Percentiles rank a stretch among this genome's conserved stretches.
Conservation (phyloP, 2,113 vertebrate genomes). For the Callocephalon fimbriatum region DNA sequence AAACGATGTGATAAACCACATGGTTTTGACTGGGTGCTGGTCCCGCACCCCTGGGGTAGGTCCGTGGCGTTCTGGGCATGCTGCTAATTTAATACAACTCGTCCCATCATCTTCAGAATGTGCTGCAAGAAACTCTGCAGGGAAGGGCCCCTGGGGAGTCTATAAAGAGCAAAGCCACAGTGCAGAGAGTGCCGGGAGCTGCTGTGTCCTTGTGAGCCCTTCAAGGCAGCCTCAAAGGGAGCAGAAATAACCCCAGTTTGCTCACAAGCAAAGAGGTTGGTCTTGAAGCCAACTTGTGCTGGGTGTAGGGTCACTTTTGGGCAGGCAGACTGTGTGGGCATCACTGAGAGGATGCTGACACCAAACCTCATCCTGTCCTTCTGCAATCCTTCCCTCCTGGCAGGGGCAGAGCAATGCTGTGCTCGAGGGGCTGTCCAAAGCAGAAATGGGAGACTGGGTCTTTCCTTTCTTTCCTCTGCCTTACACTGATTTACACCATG, state of each 20-base stretch:
- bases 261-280: neutral
- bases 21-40: neutral
- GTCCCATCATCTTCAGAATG: neutral
- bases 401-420: neutral
- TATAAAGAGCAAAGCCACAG: neutral
- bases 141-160: neutral
- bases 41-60: neutral
- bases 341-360: neutral
- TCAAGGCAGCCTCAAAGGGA: neutral
- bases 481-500: neutral
- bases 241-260: rapidly evolving
- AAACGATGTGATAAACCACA: neutral
- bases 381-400: neutral
- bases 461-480: neutral
- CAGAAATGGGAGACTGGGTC: neutral
- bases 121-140: neutral
- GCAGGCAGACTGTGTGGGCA: rapidly evolving
- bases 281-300: neutral
- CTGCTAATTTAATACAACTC: rapidly evolving
- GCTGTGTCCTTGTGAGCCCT: neutral
- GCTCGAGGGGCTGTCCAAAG: too few relatives aligned
- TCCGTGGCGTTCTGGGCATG: rapidly evolving
- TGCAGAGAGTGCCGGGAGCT: rapidly evolving
- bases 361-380: neutral
- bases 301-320: neutral